Evolutionary conservation across 2,113 vertebrate genomes (phyloP).

Genomic region (Pelecanoides urinatrix): DNA sequence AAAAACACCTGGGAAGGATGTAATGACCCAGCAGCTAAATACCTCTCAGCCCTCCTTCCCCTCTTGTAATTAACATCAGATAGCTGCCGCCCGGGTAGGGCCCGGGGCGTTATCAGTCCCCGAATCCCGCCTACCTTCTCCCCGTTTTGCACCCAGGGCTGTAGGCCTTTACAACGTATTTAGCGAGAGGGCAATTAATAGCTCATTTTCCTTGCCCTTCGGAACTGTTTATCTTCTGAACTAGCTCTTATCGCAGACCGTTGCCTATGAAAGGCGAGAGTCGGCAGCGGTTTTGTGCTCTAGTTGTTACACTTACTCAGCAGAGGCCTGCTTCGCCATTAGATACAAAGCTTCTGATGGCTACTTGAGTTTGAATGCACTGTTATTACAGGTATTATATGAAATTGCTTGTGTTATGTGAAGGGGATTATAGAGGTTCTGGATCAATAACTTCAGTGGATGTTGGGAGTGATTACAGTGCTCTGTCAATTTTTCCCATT

Average conservation of each 20-base stretch:
- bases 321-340: constrained; percentile 82
- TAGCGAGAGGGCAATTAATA: constrained; percentile 81
- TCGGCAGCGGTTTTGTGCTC: constrained; percentile 67
- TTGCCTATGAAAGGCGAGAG: constrained; percentile 72
- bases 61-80: constrained; percentile 78
- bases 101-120: constrained; percentile 61
- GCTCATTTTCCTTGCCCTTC: constrained; percentile 74
- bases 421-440: constrained; percentile 93
- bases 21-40: constrained; percentile 76
- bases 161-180: constrained; percentile 63
- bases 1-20: constrained; percentile 78
- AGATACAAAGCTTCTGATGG: constrained; percentile 88
- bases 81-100: constrained; percentile 55
- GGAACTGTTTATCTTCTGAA: constrained; percentile 78
- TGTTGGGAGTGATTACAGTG: constrained; percentile 93
- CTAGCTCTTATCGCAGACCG: constrained; percentile 72
- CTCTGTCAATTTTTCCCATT: constrained; percentile 92
- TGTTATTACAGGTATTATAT: constrained; percentile 98
- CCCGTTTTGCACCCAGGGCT: constrained; percentile 45
- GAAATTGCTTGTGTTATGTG: constrained; percentile 97
- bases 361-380: constrained; percentile 90
- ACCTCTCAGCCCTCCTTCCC: constrained; percentile 70
- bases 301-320: constrained; percentile 72
- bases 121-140: constrained; percentile 61
- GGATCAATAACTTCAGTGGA: constrained; percentile 97